A percentile compares a stretch with the other conserved stretches of the same genome.
phyloP scores from a whole-genome alignment of 2,113 vertebrate species.

The Elanus axillaris region DNA sequence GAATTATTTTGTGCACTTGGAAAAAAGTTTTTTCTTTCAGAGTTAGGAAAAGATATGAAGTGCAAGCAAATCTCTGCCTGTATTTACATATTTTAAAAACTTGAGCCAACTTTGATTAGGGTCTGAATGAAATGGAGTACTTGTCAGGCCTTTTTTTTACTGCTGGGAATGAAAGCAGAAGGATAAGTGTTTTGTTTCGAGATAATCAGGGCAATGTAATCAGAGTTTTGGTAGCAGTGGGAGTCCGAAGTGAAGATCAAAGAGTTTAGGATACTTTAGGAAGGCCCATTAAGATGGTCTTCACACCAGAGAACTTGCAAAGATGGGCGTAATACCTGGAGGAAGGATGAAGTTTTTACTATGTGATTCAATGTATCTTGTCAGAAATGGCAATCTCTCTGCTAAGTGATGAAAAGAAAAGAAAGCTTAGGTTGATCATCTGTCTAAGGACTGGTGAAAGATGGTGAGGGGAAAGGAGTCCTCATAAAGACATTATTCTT shows the following conservation, averaged over 20 bases:
- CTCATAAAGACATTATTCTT: background rate
- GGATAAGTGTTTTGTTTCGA: background rate
- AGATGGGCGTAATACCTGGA: background rate
- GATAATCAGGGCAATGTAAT: background rate
- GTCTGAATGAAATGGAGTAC: background rate
- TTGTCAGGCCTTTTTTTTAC: background rate
- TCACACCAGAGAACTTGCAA: background rate
- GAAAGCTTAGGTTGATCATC: background rate
- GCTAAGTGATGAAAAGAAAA: background rate
- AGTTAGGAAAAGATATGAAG: background rate
- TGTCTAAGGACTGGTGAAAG: background rate
- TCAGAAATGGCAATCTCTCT: background rate
- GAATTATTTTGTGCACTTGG: background rate
- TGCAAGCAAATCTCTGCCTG: background rate
- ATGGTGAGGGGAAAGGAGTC: background rate
- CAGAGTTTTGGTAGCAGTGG: background rate
- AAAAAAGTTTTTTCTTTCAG: background rate
- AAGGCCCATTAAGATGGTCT: background rate
- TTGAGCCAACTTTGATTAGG: background rate
- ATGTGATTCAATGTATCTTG: background rate
- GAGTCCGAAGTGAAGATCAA: background rate
- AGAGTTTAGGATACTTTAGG: background rate
- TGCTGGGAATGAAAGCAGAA: background rate
- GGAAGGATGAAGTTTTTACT: background rate
- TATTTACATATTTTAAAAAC: slow-evolving; percentile 12